phyloP scores from a whole-genome alignment of 1,140 invertebrate species.

The Gonioctena quinquepunctata region DNA sequence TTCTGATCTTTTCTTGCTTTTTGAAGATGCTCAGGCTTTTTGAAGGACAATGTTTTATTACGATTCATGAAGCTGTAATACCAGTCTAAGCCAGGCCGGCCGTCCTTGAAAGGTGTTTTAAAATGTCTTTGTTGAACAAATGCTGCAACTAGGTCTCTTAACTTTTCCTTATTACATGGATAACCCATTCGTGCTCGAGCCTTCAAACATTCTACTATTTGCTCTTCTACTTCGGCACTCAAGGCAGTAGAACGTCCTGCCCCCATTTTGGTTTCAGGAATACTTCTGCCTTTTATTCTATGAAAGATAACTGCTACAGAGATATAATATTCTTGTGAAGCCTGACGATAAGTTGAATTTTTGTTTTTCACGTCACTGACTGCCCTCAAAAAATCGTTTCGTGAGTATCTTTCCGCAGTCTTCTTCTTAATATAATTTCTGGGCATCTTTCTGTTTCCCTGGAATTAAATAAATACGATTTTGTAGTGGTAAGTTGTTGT shows the following conservation, averaged over 20 bases:
- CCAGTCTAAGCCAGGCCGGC: not conserved
- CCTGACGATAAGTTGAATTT: not conserved
- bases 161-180: conserved; percentile 22
- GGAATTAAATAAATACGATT: not conserved
- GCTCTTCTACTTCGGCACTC: conserved; percentile 12
- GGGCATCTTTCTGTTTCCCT: not conserved
- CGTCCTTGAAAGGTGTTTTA: conserved; percentile 4
- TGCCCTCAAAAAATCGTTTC: too few species aligned
- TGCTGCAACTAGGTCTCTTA: conserved; percentile 15
- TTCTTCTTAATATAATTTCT: not conserved
- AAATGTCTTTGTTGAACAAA: conserved; percentile 8
- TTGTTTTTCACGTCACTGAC: not conserved
- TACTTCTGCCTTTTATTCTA: not conserved
- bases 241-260: not conserved
- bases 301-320: not conserved
- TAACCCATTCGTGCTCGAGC: conserved; percentile 22
- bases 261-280: not conserved
- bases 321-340: not conserved
- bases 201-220: conserved; percentile 25
- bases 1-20: conserved; percentile 24
- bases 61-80: conserved; percentile 7
- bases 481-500: not conserved
- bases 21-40: conserved; percentile 32
- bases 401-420: not conserved
- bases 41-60: not conserved